Evolutionary conservation across 2,797 vertebrate species (phyloP).

Genomic region (Hippocampus kuda): DNA sequence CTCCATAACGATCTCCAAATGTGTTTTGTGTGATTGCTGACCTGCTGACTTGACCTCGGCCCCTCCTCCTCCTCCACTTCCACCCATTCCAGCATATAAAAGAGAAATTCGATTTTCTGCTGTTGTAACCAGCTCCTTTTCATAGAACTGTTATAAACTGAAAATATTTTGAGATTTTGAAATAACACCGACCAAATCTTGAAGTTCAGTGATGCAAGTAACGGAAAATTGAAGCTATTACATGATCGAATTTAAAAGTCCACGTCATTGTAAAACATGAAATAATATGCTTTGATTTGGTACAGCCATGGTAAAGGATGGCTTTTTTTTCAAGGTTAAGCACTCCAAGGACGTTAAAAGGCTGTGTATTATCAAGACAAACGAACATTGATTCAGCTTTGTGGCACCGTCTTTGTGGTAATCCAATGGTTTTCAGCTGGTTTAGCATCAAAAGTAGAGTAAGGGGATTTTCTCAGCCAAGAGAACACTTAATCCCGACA

Average conservation of each 20-base stretch:
- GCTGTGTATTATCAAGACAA: background rate
- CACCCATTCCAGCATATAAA: conserved; percentile 1
- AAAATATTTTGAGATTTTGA: background rate
- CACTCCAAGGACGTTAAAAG: background rate
- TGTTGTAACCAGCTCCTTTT: background rate
- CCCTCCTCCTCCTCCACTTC: background rate
- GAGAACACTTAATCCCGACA: conserved; percentile 11
- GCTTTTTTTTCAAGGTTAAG: background rate
- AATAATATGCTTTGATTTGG: background rate
- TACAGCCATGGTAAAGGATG: background rate
- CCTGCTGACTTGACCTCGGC: conserved; percentile 15
- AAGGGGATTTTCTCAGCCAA: conserved; percentile 7
- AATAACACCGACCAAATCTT: background rate
- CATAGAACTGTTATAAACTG: background rate
- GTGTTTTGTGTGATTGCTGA: conserved; percentile 53
- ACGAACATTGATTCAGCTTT: conserved; percentile 2
- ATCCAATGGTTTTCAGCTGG: conserved; percentile 8
- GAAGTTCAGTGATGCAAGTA: background rate
- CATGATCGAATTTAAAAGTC: background rate
- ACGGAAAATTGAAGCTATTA: background rate
- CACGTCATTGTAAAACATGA: background rate
- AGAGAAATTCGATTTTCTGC: conserved; percentile 1
- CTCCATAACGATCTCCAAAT: conserved; percentile 64
- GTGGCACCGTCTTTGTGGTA: background rate
- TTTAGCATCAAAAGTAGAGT: conserved; percentile 6